These are phyloP conservation scores for Crossocerus cetratus DNA, from an alignment of 2,888 invertebrate genomes.

Conservation along the genomic window DNA sequence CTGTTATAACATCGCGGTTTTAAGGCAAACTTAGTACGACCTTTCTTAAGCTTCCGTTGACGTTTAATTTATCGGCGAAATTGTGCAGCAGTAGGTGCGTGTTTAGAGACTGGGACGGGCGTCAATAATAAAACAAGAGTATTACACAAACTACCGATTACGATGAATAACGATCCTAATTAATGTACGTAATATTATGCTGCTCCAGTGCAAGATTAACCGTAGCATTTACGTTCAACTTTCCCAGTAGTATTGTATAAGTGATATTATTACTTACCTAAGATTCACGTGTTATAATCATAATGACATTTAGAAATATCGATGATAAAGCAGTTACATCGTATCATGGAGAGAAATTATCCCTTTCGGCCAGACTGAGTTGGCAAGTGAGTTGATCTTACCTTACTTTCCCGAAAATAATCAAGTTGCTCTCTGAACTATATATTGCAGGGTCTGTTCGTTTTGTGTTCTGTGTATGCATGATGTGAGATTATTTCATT, in stretches of 20 bases:
- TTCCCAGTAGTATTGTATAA: constrained; percentile 38
- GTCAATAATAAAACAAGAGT: constrained; percentile 24
- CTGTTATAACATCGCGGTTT: no score
- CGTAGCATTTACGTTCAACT: constrained; percentile 59
- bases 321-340: background rate
- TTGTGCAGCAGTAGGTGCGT: background rate
- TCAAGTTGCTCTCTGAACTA: constrained; percentile 25
- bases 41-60: no score
- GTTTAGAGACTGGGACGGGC: constrained; percentile 43
- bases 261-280: constrained; percentile 36
- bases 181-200: constrained; percentile 60
- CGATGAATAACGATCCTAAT: constrained; percentile 50
- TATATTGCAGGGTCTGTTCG: constrained; percentile 31
- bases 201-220: constrained; percentile 63
- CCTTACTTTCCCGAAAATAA: constrained; percentile 44
- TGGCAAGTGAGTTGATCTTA: constrained; percentile 41
- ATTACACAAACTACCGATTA: constrained; percentile 30
- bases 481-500: constrained; percentile 11
- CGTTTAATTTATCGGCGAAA: no score
- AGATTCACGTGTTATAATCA: constrained; percentile 29
- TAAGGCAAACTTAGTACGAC: no score
- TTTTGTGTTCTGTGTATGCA: constrained; percentile 33
- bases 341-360: no score
- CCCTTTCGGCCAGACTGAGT: constrained; percentile 40
- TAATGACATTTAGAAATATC: constrained; percentile 48